A percentile compares a stretch with the other conserved stretches of the same genome.
Conservation (phyloP, 1,140 invertebrate species). For the Lordiphosa stackelbergi region DNA sequence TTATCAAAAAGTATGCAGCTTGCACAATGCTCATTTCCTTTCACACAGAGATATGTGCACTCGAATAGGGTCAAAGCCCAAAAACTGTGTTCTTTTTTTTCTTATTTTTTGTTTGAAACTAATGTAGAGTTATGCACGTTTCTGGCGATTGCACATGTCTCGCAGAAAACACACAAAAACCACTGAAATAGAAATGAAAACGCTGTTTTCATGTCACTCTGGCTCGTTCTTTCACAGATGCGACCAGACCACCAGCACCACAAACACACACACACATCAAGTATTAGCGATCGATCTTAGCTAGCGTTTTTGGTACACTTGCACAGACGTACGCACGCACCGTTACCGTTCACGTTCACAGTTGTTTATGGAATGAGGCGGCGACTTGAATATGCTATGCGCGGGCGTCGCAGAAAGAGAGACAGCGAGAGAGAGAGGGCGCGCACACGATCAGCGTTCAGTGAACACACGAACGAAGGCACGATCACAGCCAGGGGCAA, state of each 20-base stretch:
- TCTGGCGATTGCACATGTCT: no score
- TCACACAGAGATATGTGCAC: conserved; percentile 1
- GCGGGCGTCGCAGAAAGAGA: conserved; percentile 24
- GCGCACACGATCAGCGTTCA: background rate
- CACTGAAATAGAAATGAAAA: conserved; percentile 35
- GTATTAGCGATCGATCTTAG: no score
- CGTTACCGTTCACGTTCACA: conserved; percentile 72
- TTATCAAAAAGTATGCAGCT: background rate
- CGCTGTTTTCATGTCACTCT: conserved; percentile 3
- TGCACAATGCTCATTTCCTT: conserved; percentile 8
- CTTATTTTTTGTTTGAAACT: no score
- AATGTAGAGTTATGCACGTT: no score
- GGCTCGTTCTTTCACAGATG: background rate
- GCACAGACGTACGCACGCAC: conserved; percentile 33
- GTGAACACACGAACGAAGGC: no score
- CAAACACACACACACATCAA: no score
- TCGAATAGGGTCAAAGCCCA: no score
- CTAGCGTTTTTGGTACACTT: background rate
- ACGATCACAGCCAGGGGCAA: background rate
- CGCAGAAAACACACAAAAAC: conserved; percentile 2
- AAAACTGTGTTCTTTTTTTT: no score
- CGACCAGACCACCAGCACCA: background rate
- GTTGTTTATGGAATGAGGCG: conserved; percentile 58
- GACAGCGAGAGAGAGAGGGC: background rate
- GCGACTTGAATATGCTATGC: conserved; percentile 32